These are phyloP conservation scores for Micronisus gabar DNA, from an alignment of 2,113 vertebrate genomes.

Conservation along the genomic window DNA sequence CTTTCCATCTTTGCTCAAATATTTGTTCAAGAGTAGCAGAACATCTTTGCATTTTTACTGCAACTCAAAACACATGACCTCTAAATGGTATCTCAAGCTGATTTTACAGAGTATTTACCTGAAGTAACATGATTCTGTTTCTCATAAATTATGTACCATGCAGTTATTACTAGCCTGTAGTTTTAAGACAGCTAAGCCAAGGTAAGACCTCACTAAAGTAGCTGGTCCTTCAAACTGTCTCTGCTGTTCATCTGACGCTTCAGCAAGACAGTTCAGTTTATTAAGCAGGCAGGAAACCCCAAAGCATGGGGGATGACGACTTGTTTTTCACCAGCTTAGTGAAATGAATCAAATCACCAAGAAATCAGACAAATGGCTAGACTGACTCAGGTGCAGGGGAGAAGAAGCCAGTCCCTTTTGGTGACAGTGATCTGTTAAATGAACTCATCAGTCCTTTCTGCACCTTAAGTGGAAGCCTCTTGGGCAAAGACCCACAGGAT, in stretches of 20 bases:
- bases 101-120: neutral
- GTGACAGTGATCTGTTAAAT: neutral
- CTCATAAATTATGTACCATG: neutral
- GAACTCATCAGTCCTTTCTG: neutral
- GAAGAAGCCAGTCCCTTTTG: neutral
- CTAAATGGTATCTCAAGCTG: neutral
- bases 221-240: neutral
- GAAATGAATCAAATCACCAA: slow-evolving; percentile 16
- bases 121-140: neutral
- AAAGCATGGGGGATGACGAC: neutral
- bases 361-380: neutral
- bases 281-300: slow-evolving; percentile 25
- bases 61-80: neutral
- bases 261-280: neutral
- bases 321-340: slow-evolving; percentile 31
- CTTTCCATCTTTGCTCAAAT: neutral
- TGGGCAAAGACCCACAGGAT: neutral
- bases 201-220: neutral
- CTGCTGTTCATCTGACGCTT: neutral
- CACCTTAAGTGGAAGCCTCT: neutral
- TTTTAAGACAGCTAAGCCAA: neutral
- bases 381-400: neutral
- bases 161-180: neutral
- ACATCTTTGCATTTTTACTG: neutral
- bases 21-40: neutral